Percentiles rank a stretch among this genome's conserved stretches.
These are phyloP conservation scores for Sterrhoptilus dennistouni DNA, from an alignment of 2,113 vertebrate genomes.

Conservation along the genomic window DNA sequence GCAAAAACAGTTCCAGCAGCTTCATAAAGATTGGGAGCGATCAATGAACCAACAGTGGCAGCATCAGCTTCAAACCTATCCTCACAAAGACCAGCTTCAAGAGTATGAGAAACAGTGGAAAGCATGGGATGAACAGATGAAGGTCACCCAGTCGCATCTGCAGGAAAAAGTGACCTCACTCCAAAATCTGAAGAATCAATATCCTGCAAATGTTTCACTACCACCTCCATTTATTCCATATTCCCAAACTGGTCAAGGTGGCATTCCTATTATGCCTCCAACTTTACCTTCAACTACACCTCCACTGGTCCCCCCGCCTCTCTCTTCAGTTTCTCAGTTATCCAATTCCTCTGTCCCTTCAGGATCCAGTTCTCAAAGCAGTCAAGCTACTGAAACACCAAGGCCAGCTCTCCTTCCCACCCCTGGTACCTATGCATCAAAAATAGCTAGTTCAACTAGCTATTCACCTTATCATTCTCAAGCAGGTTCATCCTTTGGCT, in stretches of 20 bases:
- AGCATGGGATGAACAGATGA: conserved; percentile 97
- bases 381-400: conserved; percentile 68
- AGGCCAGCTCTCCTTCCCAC: conserved; percentile 75
- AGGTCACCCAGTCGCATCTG: conserved; percentile 87
- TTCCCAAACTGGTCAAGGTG: conserved; percentile 66
- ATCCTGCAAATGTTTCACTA: conserved; percentile 77
- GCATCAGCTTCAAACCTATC: conserved; percentile 91
- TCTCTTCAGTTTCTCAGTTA: conserved; percentile 71
- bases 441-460: conserved; percentile 35
- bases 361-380: conserved; percentile 65
- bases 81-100: conserved; percentile 94
- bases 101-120: conserved; percentile 97
- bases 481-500: conserved; percentile 57
- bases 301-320: conserved; percentile 60
- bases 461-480: conserved; percentile 69
- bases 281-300: conserved; percentile 72
- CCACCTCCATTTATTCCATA: conserved; percentile 83
- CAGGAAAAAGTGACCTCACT: conserved; percentile 88
- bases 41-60: conserved; percentile 87
- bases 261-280: conserved; percentile 66
- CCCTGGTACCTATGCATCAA: conserved; percentile 71
- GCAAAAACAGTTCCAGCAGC: conserved; percentile 88
- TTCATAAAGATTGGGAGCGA: conserved; percentile 91
- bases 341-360: conserved; percentile 59
- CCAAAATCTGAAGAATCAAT: conserved; percentile 86